phyloP scores from a whole-genome alignment of 2,888 invertebrate genomes.

The Fragum whitleyi region DNA sequence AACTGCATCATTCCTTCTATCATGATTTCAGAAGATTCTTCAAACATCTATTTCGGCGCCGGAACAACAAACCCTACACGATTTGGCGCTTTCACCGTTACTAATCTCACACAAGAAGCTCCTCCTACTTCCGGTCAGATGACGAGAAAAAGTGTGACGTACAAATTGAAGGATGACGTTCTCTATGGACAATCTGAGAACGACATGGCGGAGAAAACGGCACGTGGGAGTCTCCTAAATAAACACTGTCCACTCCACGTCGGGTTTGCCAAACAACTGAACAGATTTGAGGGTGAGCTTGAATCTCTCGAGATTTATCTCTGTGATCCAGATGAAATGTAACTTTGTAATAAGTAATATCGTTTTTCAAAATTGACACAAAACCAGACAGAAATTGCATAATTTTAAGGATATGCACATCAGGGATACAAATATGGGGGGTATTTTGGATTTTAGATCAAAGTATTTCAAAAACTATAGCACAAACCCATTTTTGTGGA shows the following conservation, averaged over 20 bases:
- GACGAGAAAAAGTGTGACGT: not conserved
- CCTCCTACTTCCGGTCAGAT: not conserved
- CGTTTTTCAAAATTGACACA: not conserved
- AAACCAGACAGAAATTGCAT: not conserved
- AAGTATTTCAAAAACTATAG: too few species aligned
- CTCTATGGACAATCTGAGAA: not conserved
- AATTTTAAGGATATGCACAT: not conserved
- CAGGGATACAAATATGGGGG: not conserved
- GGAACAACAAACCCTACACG: conserved; percentile 37
- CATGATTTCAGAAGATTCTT: conserved; percentile 64
- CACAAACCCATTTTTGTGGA: too few species aligned
- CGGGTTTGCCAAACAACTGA: conserved; percentile 68
- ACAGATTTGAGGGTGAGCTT: conserved; percentile 15
- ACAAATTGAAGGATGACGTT: conserved; percentile 9
- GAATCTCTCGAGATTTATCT: conserved; percentile 27
- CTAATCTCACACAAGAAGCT: conserved; percentile 10
- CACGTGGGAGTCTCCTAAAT: conserved; percentile 38
- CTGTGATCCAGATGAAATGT: conserved; percentile 33
- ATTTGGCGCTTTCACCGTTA: conserved; percentile 36
- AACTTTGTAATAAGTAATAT: conserved; percentile 15
- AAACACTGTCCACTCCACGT: conserved; percentile 74
- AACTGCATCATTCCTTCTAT: conserved; percentile 72
- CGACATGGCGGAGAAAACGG: not conserved
- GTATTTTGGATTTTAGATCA: too few species aligned
- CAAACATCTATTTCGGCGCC: conserved; percentile 64